Evolutionary conservation across 2,113 vertebrate genomes (phyloP).

Genomic region (Marmota monax): DNA sequence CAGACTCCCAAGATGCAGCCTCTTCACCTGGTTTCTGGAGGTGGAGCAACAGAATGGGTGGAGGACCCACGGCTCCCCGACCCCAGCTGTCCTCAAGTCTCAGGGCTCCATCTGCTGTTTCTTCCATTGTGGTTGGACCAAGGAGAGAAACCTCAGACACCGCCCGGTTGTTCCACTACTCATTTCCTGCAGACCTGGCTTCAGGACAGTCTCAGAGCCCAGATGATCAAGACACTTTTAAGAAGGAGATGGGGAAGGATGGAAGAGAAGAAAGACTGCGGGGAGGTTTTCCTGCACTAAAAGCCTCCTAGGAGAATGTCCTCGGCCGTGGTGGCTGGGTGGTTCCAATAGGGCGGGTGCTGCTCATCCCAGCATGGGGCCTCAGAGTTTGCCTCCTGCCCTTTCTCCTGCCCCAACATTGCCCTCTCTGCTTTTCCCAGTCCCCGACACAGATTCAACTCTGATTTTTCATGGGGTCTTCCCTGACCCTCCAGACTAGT

Average conservation of each 20-base stretch:
- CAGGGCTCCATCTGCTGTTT: background rate
- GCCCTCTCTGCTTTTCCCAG: fast-evolving
- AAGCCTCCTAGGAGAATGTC: background rate
- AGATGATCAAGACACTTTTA: background rate
- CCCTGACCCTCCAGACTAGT: background rate
- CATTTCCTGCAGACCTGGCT: background rate
- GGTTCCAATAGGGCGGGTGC: fast-evolving
- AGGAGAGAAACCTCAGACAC: background rate
- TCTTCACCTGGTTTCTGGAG: background rate
- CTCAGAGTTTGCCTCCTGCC: no score
- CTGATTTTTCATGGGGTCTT: background rate
- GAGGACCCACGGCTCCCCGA: background rate
- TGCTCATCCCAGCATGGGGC: no score
- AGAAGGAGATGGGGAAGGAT: background rate
- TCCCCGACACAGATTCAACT: fast-evolving
- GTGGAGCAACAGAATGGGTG: background rate
- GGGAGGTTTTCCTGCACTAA: background rate
- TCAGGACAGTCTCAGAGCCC: background rate
- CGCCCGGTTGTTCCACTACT: fast-evolving
- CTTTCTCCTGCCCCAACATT: fast-evolving
- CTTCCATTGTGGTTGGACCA: background rate
- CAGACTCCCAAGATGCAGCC: slow-evolving; percentile 29
- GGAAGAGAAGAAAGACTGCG: background rate
- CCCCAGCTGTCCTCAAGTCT: fast-evolving
- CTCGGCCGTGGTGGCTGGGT: background rate